Evolutionary conservation across 2,797 vertebrate species (phyloP).

Genomic region (Vultur gryphus): DNA sequence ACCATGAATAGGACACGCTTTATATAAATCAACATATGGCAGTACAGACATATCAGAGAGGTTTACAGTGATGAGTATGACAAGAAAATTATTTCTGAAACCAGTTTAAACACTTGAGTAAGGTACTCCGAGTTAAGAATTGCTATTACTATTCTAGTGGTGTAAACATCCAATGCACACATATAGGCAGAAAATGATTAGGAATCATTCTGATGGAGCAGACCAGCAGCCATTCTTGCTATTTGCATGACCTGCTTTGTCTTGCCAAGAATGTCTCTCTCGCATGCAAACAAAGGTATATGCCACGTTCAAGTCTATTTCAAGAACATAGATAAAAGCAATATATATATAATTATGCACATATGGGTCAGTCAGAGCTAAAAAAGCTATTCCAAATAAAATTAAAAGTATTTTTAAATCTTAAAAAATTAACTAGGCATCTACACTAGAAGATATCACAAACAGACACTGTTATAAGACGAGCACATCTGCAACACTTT

Average conservation of each 20-base stretch:
- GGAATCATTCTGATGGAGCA: not conserved
- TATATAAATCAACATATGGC: not conserved
- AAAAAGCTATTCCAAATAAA: not conserved
- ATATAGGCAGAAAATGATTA: not conserved
- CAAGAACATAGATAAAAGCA: not conserved
- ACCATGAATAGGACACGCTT: not conserved
- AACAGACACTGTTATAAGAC: not conserved
- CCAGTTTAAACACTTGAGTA: not conserved
- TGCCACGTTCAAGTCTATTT: not conserved
- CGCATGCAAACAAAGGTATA: not conserved
- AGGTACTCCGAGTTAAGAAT: not conserved
- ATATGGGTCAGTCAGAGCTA: not conserved
- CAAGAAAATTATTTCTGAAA: conserved; percentile 40
- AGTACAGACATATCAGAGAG: not conserved
- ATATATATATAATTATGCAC: not conserved
- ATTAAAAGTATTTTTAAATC: not conserved
- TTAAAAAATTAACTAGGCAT: not conserved
- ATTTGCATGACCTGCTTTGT: rapidly evolving
- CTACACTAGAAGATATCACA: not conserved
- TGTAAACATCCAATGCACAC: not conserved
- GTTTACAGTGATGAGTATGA: not conserved
- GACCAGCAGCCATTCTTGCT: not conserved
- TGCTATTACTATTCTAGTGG: not conserved
- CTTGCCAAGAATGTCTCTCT: not conserved
- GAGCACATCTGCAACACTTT: not conserved